These are phyloP conservation scores for Ictalurus furcatus DNA, from an alignment of 2,113 vertebrate species.

Conservation along the genomic window DNA sequence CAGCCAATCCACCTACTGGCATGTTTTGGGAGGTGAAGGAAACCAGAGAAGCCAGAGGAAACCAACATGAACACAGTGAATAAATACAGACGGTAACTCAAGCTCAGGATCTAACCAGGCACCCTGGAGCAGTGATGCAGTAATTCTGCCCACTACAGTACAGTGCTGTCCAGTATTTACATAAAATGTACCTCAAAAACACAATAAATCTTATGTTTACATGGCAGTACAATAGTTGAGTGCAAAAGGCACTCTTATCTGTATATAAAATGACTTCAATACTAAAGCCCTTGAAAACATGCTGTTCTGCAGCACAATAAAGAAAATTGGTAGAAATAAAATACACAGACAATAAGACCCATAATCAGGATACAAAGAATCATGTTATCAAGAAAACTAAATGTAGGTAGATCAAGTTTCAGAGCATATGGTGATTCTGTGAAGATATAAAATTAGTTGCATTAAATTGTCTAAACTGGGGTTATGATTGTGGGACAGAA, in stretches of 20 bases:
- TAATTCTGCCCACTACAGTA: not conserved
- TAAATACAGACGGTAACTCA: not conserved
- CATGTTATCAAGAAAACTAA: not conserved
- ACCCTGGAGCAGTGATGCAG: not conserved
- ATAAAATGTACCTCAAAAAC: not conserved
- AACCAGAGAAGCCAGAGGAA: not conserved
- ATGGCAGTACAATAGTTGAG: not conserved
- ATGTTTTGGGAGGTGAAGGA: too few species aligned
- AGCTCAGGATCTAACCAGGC: not conserved
- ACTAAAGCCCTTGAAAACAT: slow-evolving; percentile 9
- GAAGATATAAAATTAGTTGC: not conserved
- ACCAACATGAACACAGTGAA: not conserved
- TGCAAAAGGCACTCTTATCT: not conserved
- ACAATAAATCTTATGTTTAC: not conserved
- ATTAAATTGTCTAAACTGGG: slow-evolving; percentile 6
- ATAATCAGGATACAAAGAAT: not conserved
- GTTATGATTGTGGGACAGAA: slow-evolving; percentile 22
- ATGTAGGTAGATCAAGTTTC: not conserved
- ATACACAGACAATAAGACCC: not conserved
- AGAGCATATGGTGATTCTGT: not conserved
- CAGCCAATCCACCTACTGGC: not conserved
- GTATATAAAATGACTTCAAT: not conserved
- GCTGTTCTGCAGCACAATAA: slow-evolving; percentile 24
- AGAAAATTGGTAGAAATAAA: slow-evolving; percentile 31
- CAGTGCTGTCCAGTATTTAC: not conserved